Evolutionary conservation across 1,140 invertebrate genomes (phyloP).

Genomic region (Drosophila lini): DNA sequence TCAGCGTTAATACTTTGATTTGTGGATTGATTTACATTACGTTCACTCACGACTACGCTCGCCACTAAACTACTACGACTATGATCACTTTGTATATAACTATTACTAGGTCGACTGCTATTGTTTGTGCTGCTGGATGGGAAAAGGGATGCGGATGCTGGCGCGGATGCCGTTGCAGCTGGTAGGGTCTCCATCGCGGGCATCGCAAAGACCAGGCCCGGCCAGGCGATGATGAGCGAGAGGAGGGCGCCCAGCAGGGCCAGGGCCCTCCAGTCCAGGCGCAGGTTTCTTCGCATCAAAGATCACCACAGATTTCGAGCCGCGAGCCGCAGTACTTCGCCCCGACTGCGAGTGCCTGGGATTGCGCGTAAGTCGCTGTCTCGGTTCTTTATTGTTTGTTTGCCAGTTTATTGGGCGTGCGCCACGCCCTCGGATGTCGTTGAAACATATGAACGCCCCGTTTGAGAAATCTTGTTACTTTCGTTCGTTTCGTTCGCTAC

Average conservation of each 20-base stretch:
- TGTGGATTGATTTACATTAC: constrained; percentile 70
- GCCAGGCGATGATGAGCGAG: constrained; percentile 75
- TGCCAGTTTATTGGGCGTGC: constrained; percentile 37
- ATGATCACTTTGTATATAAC: constrained; percentile 77
- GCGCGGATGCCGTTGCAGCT: constrained; percentile 28
- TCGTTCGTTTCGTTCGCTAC: constrained; percentile 57
- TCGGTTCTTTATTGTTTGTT: constrained; percentile 45
- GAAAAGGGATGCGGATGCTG: neutral
- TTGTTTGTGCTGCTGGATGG: constrained; percentile 27
- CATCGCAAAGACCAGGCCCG: constrained; percentile 72
- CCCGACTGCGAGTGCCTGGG: constrained; percentile 15
- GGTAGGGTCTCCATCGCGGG: constrained; percentile 55
- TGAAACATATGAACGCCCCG: constrained; percentile 70
- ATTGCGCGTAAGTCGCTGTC: constrained; percentile 25
- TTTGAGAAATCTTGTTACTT: constrained; percentile 64
- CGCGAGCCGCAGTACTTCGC: constrained; percentile 14
- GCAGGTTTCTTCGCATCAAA: constrained; percentile 84
- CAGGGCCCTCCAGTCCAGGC: constrained; percentile 84
- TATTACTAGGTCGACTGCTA: constrained; percentile 57
- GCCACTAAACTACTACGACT: constrained; percentile 70
- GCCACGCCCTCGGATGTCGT: constrained; percentile 71
- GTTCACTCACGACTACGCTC: constrained; percentile 53
- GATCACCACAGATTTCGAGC: constrained; percentile 64
- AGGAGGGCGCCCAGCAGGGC: constrained; percentile 84
- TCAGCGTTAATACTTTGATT: constrained; percentile 82